Conservation (phyloP, 2,113 vertebrate genomes). For the Paramormyrops kingsleyae region DNA sequence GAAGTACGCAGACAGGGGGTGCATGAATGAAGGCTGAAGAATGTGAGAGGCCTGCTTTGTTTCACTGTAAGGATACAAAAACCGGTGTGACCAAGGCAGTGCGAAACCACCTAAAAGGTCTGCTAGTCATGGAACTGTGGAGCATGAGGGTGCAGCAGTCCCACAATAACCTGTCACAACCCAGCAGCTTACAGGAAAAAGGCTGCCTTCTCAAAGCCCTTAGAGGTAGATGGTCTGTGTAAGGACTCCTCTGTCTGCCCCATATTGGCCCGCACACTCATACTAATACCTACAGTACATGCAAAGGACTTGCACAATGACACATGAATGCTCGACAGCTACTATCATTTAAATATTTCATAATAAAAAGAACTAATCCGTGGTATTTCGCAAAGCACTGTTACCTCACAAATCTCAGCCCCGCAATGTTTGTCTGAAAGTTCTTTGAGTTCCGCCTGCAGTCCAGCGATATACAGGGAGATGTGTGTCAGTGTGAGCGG, state of each 20-base stretch:
- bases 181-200: not conserved
- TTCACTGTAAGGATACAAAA: not conserved
- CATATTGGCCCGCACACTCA: not conserved
- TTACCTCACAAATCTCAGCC: not conserved
- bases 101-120: not conserved
- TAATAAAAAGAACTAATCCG: not conserved
- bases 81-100: not conserved
- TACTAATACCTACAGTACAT: not conserved
- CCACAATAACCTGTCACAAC: not conserved
- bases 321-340: not conserved
- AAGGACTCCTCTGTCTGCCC: not conserved
- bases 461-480: not conserved
- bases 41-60: not conserved
- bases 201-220: not conserved
- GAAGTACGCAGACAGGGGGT: not conserved
- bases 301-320: not conserved
- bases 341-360: not conserved
- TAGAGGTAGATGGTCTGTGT: not conserved
- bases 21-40: not conserved
- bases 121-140: not conserved
- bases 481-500: not conserved
- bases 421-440: not conserved
- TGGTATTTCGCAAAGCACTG: not conserved
- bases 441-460: not conserved
- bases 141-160: not conserved